Percentiles rank a stretch among this genome's conserved stretches.
Evolutionary conservation across 2,113 vertebrate species (phyloP).

Genomic region (Sinocyclocheilus maitianheensis): DNA sequence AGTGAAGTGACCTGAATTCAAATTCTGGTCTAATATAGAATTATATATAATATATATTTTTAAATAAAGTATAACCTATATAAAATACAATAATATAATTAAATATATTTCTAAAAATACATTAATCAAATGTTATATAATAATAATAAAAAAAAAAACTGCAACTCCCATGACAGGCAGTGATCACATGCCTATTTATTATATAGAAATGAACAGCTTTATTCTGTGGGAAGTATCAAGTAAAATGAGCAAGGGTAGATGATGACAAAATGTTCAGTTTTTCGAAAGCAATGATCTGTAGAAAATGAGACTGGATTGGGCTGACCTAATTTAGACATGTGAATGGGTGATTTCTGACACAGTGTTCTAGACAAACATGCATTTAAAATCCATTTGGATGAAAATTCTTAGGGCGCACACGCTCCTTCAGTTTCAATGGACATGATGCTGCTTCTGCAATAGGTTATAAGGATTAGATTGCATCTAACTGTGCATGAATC

Average conservation of each 20-base stretch:
- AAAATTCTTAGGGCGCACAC: background rate
- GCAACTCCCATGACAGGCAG: background rate
- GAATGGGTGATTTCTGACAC: background rate
- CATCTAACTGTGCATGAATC: background rate
- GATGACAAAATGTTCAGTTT: background rate
- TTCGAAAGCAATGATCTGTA: background rate
- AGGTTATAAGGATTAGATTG: background rate
- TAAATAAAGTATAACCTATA: background rate
- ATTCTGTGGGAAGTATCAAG: background rate
- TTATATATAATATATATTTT: background rate
- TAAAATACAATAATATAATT: background rate
- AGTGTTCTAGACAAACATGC: background rate
- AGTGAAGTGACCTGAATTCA: background rate
- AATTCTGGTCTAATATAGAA: background rate
- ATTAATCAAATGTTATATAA: background rate
- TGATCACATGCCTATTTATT: background rate
- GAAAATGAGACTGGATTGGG: conserved; percentile 1
- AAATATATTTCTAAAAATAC: background rate
- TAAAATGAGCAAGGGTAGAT: background rate
- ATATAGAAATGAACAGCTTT: background rate
- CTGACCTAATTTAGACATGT: conserved; percentile 6
- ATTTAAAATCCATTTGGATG: background rate
- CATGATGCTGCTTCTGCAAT: background rate
- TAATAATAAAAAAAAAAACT: background rate
- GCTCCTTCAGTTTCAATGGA: background rate